Evolutionary conservation across 2,113 vertebrate genomes (phyloP), one percentile per base, ranked within the genome.

Genomic region (Passer montanus): DNA sequence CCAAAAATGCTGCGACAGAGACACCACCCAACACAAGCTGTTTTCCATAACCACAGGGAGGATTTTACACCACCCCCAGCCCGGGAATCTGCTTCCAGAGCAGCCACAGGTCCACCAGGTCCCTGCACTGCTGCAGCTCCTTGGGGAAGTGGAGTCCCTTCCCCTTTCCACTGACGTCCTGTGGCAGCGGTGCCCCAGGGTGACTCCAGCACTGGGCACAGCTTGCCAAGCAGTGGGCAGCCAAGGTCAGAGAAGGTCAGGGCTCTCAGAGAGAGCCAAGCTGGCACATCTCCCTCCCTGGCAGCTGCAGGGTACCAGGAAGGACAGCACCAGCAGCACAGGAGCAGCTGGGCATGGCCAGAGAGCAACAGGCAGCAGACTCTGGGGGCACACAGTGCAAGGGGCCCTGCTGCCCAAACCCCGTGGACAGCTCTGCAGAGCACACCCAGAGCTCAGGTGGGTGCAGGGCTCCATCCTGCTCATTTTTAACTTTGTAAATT

Each of bases 111-210:
- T 66, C 39, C 21, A 17, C 70, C 64, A 37, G 37, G 33, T 3
- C 47, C 27, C 60, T 21, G 13, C 55, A 39, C 11, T 0, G 2
- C 56, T 11, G 24, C 59, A 66, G 70, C 67, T 92, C 75, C 41
- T 1, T 5, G 2, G 66, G 86, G 89, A 95, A 89, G 83, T 22
- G 1, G 1, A 73, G 89, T 90, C 55, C 77, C 91, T 95, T 96
- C 91, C 89, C 76, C 68, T 89, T 95, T 69, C 63, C 86, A 69
- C 16, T 0, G 60, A 69, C 2, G 0, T 68, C 89, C 62, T 13
- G 26, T 0, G 0, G 41, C 21, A 23, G 14, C 0, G 0, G 19
- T 2, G 55, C 28, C 59, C 28, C 11, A 1, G 6, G 0, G 46
- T 2, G 11, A 67, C 74, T 35, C 53, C 77, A 11, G 52, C 5